Evolutionary conservation across 2,888 invertebrate species (phyloP).

Genomic region (Clitarchus hookeri): DNA sequence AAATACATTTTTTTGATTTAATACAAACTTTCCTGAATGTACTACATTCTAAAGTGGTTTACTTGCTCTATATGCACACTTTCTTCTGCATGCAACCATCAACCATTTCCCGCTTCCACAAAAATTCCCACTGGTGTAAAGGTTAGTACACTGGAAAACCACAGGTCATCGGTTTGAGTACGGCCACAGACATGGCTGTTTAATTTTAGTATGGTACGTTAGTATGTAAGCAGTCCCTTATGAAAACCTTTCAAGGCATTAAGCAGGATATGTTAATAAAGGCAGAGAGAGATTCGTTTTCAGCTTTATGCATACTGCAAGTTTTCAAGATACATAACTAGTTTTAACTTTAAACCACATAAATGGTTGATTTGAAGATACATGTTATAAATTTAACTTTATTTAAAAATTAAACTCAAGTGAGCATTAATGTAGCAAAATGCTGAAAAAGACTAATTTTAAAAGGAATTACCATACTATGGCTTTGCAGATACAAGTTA

Average conservation of each 20-base stretch:
- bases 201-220: background rate
- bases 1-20: too few species aligned
- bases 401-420: too few species aligned
- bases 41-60: too few species aligned
- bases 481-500: too few species aligned
- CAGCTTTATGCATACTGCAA: background rate
- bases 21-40: too few species aligned
- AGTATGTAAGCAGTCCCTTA: background rate
- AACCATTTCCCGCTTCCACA: background rate
- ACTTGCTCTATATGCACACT: background rate
- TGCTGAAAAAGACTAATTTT: too few species aligned
- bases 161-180: background rate
- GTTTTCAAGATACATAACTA: too few species aligned
- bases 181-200: background rate
- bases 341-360: too few species aligned
- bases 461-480: too few species aligned
- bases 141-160: background rate
- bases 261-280: background rate
- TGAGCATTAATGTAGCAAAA: too few species aligned
- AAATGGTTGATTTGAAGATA: too few species aligned
- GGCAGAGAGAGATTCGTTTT: background rate
- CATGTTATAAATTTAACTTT: too few species aligned
- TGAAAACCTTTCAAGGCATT: background rate
- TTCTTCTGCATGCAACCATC: background rate
- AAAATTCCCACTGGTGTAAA: background rate